Base-by-base conservation (phyloP, 1,140 invertebrate genomes). In the Drosophila aff. region DNA sequence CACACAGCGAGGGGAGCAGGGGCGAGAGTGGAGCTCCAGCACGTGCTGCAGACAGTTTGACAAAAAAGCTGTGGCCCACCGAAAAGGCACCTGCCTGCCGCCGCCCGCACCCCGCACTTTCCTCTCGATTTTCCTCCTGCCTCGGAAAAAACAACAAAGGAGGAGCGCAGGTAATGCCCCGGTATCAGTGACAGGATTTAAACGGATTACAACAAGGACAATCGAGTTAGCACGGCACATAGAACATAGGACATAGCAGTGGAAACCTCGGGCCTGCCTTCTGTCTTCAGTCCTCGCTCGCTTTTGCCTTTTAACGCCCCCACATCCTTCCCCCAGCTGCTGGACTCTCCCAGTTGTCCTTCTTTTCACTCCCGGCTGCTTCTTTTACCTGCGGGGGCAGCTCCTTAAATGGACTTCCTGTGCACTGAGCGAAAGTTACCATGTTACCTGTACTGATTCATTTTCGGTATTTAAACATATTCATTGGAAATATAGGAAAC, bases 201-300 rank as follows among this genome's bases (percentile, higher is more conserved):
- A 87, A 87, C 84, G 84, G 84, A 87, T 87, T 87, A 87, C 84
- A 87, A 89, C 81, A 87, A 87, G 82, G 84, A 87, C 83, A 87
- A 87, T 87, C 84, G 81, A 87, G 84, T 90, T 89, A 87, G 81
- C 84, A 79, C 84, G 67, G 74, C 76, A 83, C 72, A 80, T 61
- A 66, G 65, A 76, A 26, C 71, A 73, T 44, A 18, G 53, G 55
- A 43, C 28, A 55, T 7, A 40, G 33, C 15, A 40, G 9, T 40
- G 53, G 53, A 57, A 57, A 26, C 21, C 64, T 68, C 28, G 36
- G 31, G 49, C 57, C 61, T 62, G 43, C 58, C 50, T 68, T 69
- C 41, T 36, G 47, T 50, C 58, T 53, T 44, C 10, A 44, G n/a
- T 44, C 41, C 41, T 43, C n/a, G 41, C 41, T 18, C 41, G 15